Evolutionary conservation across 1,140 invertebrate species (phyloP), one percentile per base, ranked within the genome.

Genomic region (Dolichoris vasculosae): DNA sequence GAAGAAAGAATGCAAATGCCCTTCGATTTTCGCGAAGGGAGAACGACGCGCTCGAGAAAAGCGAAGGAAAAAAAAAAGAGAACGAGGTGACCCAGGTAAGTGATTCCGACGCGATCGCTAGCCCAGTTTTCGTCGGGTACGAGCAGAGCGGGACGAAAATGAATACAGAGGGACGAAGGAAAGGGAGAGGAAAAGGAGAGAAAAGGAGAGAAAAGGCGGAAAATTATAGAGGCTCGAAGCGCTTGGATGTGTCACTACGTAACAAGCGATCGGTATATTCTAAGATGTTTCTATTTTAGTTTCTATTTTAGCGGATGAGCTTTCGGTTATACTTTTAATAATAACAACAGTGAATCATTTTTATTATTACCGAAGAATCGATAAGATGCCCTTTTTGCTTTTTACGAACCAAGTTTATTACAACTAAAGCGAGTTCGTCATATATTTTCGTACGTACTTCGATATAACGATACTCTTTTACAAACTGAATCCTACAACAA

Each of bases 51-150:
- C 32, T n/a, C 13, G 30, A 64, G 63, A 64, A 64, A 64, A 64
- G 30, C 8, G 13, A 64, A 64, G 35, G 35, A 38, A 38, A 38
- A 71, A 64, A 23, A 38, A 71, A 40, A 71, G 35, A 71, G 51
- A 38, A 38, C 26, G n/a, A 59, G 40, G 77, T 85, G 78, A 85
- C 78, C 78, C 78, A 82, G 71, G 84, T 51, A 76, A 75, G 77
- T 85, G 55, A 82, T 77, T 86, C 23, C 63, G 67, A 82, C 77
- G 30, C 43, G 30, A 69, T 79, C 38, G 64, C 40, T 85, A 85
- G 23, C 76, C 77, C 32, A 80, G 38, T 43, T 73, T 73, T 73
- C 35, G n/a, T 26, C 17, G 69, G 20, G 38, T 4, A 38, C 7
- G 35, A 30, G 13, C 9, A 35, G 3, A 3, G 30, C 13, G 30